Evolutionary conservation across 2,888 invertebrate genomes (phyloP).

Genomic region (Brenthis ino): DNA sequence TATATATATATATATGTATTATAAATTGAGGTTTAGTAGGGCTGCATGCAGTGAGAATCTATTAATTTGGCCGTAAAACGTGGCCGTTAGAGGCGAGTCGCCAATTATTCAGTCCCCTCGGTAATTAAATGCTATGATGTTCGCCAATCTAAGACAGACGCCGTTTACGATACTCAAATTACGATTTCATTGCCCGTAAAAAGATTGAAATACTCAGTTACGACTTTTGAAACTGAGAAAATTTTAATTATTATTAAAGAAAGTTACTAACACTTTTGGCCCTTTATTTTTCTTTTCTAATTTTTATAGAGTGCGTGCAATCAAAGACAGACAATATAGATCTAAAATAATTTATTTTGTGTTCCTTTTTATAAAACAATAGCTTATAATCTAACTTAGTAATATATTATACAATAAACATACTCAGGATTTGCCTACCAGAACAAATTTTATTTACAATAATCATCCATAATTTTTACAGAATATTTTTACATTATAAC

Average conservation of each 20-base stretch:
- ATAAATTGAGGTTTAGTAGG: conserved; percentile 60
- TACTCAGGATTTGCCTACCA: conserved; percentile 67
- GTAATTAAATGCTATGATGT: conserved; percentile 79
- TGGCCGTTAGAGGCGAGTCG: conserved; percentile 70
- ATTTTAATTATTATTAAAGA: conserved; percentile 27
- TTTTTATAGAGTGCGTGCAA: not conserved
- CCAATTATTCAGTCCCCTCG: conserved; percentile 76
- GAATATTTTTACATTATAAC: conserved; percentile 22
- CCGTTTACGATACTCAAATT: conserved; percentile 76
- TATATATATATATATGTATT: conserved; percentile 28
- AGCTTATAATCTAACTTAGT: conserved; percentile 63
- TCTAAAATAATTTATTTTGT: conserved; percentile 81
- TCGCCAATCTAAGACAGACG: conserved; percentile 76
- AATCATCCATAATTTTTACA: conserved; percentile 43
- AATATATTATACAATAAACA: conserved; percentile 69
- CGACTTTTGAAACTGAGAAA: conserved; percentile 34
- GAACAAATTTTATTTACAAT: conserved; percentile 58
- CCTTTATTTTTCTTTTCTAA: not conserved
- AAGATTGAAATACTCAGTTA: conserved; percentile 48
- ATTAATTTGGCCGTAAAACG: conserved; percentile 77
- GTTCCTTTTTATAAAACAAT: conserved; percentile 79
- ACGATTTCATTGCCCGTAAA: conserved; percentile 72
- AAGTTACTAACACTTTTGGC: not conserved
- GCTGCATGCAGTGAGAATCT: conserved; percentile 69
- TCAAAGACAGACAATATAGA: conserved; percentile 45